Evolutionary conservation across 1,140 invertebrate genomes (phyloP), one percentile per base, ranked within the genome.

Genomic region (Tetramorium simillimum): DNA sequence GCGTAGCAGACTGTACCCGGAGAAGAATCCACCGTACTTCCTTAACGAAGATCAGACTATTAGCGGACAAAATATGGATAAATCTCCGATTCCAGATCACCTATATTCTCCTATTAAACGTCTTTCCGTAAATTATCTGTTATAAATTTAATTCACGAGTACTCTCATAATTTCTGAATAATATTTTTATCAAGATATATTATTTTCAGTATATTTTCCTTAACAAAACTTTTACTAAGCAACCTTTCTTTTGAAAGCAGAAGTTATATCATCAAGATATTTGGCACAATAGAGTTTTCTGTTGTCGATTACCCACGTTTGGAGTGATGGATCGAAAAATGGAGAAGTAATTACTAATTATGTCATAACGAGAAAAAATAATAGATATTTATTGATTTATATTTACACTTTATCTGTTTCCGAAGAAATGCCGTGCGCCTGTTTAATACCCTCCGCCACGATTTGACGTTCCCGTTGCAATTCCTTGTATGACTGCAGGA

Each of bases 401-500:
- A 85, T 60, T 85, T 85, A 76, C 21, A 85, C 24, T 21, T 69
- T 9, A 24, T 49, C 10, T 3, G 18, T 18, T 1, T 58, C 4
- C 0, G 51, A 10, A 56, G n/a, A 9, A 24, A 67, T n/a, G 0
- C 81, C 80, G 93, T 97, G 97, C 0, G 97, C 96, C 89, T 95
- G 95, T 91, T 96, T 95, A 60, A 97, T 91, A n/a, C 96, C 96
- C 56, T 96, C 91, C 62, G 96, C 95, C 0, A 97, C 86, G 85
- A 96, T 93, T 58, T 96, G 86, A 60, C 96, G 95, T 82, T 96
- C 96, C 40, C 96, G 94, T 65, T 95, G 95, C 46, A 96, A 88
- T 91, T 97, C 97, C 88, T 96, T 96, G 73, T 97, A 96, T 1
- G 96, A 95, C 89, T 97, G 96, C 3, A 98, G 75, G 0, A 96